phyloP scores from a whole-genome alignment of 1,140 invertebrate species.

The Nymphalis io region DNA sequence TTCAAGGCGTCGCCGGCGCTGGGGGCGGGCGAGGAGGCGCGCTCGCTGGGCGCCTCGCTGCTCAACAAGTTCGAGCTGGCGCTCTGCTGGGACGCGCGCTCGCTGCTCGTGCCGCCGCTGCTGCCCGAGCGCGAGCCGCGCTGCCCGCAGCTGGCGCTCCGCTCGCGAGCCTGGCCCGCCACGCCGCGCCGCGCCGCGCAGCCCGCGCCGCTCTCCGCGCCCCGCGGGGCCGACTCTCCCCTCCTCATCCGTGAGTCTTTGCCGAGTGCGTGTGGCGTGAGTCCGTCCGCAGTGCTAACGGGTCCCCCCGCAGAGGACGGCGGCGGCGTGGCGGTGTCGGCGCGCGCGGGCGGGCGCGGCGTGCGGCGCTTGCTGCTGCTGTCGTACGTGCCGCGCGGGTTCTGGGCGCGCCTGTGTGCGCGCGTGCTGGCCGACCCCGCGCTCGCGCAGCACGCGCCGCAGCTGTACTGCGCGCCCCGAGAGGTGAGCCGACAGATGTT shows the following conservation, averaged over 20 bases:
- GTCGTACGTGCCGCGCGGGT: slow-evolving; percentile 94
- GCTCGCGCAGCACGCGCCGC: slow-evolving; percentile 90
- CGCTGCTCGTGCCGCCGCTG: slow-evolving; percentile 95
- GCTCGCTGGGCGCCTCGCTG: slow-evolving; percentile 93
- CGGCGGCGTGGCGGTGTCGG: slow-evolving; percentile 51
- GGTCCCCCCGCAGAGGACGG: slow-evolving; percentile 29
- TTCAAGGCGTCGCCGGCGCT: slow-evolving; percentile 93
- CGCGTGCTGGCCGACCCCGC: slow-evolving; percentile 94
- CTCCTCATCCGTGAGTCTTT: slow-evolving; percentile 49
- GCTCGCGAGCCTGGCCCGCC: slow-evolving; percentile 51
- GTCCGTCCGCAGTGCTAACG: not conserved
- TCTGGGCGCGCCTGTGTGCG: slow-evolving; percentile 97
- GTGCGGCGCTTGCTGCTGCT: slow-evolving; percentile 87
- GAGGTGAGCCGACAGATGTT: slow-evolving; percentile 69
- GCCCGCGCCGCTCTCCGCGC: slow-evolving; percentile 35
- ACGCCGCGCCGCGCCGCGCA: slow-evolving; percentile 48
- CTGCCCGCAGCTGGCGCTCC: slow-evolving; percentile 49
- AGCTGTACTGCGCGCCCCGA: slow-evolving; percentile 84
- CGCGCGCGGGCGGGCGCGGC: slow-evolving; percentile 80
- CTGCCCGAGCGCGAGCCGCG: slow-evolving; percentile 80
- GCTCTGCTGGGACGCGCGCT: slow-evolving; percentile 96
- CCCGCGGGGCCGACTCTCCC: slow-evolving; percentile 46
- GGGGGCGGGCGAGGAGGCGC: slow-evolving; percentile 90
- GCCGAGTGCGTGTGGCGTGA: not conserved
- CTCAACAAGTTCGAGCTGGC: slow-evolving; percentile 99